Conservation (phyloP, 2,113 vertebrate species). For the Corythaixoides concolor region DNA sequence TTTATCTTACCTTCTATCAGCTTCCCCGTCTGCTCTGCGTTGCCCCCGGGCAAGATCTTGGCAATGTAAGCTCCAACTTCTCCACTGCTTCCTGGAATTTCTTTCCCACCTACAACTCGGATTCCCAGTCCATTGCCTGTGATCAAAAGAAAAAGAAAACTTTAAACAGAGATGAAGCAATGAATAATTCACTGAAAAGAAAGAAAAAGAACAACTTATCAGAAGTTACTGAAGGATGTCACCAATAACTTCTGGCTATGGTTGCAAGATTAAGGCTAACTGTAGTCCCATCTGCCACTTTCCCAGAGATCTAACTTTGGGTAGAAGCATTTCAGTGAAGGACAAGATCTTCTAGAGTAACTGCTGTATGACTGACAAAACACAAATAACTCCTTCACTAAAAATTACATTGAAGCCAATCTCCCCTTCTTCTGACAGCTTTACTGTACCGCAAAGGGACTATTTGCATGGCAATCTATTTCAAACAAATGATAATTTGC, state of each 20-base stretch:
- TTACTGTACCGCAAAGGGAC: neutral
- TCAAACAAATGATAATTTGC: neutral
- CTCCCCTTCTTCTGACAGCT: neutral
- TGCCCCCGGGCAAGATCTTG: slow-evolving; percentile 89
- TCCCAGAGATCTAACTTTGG: neutral
- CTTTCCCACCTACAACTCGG: slow-evolving; percentile 93
- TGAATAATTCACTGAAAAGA: neutral
- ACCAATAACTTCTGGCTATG: neutral
- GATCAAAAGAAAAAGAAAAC: slow-evolving; percentile 26
- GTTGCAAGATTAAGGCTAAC: neutral
- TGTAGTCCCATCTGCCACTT: neutral
- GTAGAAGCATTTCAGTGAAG: neutral
- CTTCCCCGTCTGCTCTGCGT: slow-evolving; percentile 89
- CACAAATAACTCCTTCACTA: neutral
- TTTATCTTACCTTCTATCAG: slow-evolving; percentile 89
- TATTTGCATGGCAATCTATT: neutral
- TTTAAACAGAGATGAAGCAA: neutral
- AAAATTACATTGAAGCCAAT: neutral
- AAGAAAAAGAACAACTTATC: neutral
- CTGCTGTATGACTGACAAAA: neutral
- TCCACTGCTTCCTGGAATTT: slow-evolving; percentile 88
- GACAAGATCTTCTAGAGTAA: neutral
- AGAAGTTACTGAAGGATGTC: neutral
- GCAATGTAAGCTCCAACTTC: slow-evolving; percentile 96
- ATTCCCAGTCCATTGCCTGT: slow-evolving; percentile 94